A percentile compares a stretch with the other conserved stretches of the same genome.
Conservation (phyloP, 2,888 invertebrate genomes). For the Aphodius granarius region DNA sequence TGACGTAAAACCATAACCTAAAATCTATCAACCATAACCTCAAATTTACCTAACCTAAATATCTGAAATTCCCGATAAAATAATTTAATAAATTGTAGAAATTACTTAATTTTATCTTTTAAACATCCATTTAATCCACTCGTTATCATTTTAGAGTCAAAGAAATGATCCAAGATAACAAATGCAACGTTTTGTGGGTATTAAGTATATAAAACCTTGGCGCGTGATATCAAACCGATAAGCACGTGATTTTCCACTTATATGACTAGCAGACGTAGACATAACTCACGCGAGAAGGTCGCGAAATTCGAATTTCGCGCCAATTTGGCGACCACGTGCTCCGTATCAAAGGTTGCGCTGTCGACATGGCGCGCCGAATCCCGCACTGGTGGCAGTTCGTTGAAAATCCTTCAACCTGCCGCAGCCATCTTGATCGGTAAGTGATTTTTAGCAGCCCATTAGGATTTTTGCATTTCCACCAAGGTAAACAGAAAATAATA, state of each 20-base stretch:
- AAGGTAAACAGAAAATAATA: not conserved
- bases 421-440: slow-evolving; percentile 29
- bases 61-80: no score
- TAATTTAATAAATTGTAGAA: no score
- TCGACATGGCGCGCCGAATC: slow-evolving; percentile 17
- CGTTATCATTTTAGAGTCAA: no score
- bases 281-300: not conserved
- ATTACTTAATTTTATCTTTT: no score
- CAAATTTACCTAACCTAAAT: no score
- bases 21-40: no score
- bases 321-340: slow-evolving; percentile 10
- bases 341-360: slow-evolving; percentile 18
- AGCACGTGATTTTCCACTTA: not conserved
- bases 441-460: slow-evolving; percentile 2
- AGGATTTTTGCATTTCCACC: slow-evolving; percentile 4
- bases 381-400: slow-evolving; percentile 18
- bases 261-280: not conserved
- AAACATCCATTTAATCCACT: no score
- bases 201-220: not conserved
- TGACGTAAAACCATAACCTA: no score
- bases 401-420: slow-evolving; percentile 15
- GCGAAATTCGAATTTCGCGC: slow-evolving; percentile 21
- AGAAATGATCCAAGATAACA: not conserved
- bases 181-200: not conserved
- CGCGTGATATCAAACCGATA: not conserved